Evolutionary conservation across 2,888 invertebrate genomes (phyloP).

Genomic region (Melanotus villosus): DNA sequence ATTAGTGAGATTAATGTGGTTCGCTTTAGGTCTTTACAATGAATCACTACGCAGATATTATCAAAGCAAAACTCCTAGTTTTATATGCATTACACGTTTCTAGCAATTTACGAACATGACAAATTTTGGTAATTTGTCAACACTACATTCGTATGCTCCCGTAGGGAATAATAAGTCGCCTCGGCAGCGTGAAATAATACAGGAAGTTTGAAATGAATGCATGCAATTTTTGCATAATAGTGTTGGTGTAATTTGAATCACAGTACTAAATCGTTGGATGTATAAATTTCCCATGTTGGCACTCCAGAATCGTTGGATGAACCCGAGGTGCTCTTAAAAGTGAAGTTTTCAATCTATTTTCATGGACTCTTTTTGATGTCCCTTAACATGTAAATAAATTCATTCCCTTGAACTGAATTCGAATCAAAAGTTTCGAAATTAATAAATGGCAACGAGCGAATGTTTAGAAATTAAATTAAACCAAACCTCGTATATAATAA

Average conservation of each 20-base stretch:
- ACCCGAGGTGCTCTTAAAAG: neutral
- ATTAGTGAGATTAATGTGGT: slow-evolving; percentile 34
- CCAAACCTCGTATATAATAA: no score
- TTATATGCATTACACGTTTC: slow-evolving; percentile 45
- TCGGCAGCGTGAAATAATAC: slow-evolving; percentile 42
- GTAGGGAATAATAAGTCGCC: slow-evolving; percentile 46
- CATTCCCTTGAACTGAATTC: no score
- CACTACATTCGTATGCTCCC: slow-evolving; percentile 40
- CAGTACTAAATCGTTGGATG: slow-evolving; percentile 9
- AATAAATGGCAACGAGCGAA: no score
- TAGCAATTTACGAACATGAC: slow-evolving; percentile 45
- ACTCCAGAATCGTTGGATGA: slow-evolving; percentile 1
- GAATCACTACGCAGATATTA: slow-evolving; percentile 37
- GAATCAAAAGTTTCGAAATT: no score
- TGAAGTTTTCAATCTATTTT: neutral
- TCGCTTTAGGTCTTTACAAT: slow-evolving; percentile 36
- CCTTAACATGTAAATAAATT: no score
- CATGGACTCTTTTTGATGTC: neutral
- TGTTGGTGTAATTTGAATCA: slow-evolving; percentile 28
- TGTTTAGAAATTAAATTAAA: no score
- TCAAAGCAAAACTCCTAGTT: slow-evolving; percentile 35
- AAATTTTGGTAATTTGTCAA: slow-evolving; percentile 48
- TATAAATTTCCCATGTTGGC: slow-evolving; percentile 11
- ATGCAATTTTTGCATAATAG: slow-evolving; percentile 31
- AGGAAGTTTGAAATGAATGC: slow-evolving; percentile 37